Percentiles rank a stretch among this genome's conserved stretches.
phyloP scores from a whole-genome alignment of 2,888 invertebrate species.

The Pterostichus niger region DNA sequence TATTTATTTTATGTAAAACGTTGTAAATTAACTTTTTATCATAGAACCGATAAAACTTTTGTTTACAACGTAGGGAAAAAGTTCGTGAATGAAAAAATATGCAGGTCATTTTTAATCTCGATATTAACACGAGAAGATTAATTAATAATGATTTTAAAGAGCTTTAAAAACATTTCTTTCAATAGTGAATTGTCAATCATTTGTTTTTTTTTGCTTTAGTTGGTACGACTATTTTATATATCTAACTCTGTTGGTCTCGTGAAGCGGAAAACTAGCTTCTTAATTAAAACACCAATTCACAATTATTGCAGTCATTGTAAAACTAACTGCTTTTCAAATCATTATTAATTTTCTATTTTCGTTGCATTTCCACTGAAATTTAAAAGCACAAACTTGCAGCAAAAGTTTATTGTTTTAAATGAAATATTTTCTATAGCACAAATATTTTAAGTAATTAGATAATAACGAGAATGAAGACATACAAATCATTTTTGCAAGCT shows the following conservation, averaged over 20 bases:
- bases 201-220: too few species aligned
- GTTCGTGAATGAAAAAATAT: constrained; percentile 24
- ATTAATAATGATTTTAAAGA: constrained; percentile 15
- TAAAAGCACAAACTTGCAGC: neutral
- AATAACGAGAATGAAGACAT: constrained; percentile 3
- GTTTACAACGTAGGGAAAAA: constrained; percentile 11
- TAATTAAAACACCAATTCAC: neutral
- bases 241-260: neutral
- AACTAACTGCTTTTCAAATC: neutral
- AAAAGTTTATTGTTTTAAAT: neutral
- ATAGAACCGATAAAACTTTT: constrained; percentile 40
- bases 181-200: neutral
- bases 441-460: neutral
- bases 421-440: constrained; percentile 2
- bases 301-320: constrained; percentile 1
- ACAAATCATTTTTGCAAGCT: constrained; percentile 65
- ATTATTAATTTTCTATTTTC: neutral
- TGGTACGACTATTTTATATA: too few species aligned
- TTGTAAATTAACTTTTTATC: constrained; percentile 50
- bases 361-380: neutral
- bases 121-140: neutral
- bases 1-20: constrained; percentile 51
- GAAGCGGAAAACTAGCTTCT: constrained; percentile 16
- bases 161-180: neutral
- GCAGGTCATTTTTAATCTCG: neutral